Conservation (phyloP, 2,888 invertebrate genomes). For the Sipha maydis region DNA sequence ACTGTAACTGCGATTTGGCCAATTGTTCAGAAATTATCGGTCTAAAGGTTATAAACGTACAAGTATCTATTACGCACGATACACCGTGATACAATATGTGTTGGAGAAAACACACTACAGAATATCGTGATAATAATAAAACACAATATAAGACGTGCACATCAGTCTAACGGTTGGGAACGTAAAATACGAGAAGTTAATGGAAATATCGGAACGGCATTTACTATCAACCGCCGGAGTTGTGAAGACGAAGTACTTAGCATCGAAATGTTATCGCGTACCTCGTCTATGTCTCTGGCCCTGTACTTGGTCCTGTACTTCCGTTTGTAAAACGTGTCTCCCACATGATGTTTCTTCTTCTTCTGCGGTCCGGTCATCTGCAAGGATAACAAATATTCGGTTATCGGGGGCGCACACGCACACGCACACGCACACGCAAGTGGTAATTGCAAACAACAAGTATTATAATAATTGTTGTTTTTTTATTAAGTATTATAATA, state of each 20-base stretch:
- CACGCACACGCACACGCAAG: not conserved
- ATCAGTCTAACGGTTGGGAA: not conserved
- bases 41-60: too few relatives aligned
- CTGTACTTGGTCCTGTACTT: conserved; percentile 81
- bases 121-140: too few relatives aligned
- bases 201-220: conserved; percentile 67
- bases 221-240: not conserved
- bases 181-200: not conserved
- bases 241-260: too few relatives aligned
- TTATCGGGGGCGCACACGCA: conserved; percentile 3
- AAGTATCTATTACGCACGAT: too few relatives aligned
- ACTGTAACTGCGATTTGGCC: too few relatives aligned
- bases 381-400: not conserved
- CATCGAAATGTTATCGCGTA: conserved; percentile 66
- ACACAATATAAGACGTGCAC: too few relatives aligned
- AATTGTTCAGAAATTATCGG: too few relatives aligned
- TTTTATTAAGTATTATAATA: too few relatives aligned
- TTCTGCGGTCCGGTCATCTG: conserved; percentile 71
- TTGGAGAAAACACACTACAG: too few relatives aligned
- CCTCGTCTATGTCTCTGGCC: conserved; percentile 83
- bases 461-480: too few relatives aligned
- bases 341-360: conserved; percentile 82
- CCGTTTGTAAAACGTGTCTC: conserved; percentile 82
- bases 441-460: not conserved
- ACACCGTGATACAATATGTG: too few relatives aligned